Evolutionary conservation across 2,888 invertebrate genomes (phyloP).

Genomic region (Strigamia maritima): DNA sequence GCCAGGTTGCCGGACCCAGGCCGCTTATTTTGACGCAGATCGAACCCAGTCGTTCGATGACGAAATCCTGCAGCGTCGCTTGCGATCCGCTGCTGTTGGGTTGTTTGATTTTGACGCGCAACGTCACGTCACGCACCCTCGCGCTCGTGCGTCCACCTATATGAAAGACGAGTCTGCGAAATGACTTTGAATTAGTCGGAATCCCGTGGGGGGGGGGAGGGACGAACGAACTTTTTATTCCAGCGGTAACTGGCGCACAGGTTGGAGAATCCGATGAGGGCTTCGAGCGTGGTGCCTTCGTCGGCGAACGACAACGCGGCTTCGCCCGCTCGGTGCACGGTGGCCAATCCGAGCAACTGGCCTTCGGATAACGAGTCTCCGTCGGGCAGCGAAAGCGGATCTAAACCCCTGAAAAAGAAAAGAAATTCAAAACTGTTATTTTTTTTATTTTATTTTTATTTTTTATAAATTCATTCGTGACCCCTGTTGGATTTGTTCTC

Average conservation of each 20-base stretch:
- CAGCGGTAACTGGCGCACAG: constrained; percentile 41
- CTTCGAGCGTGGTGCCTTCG: constrained; percentile 42
- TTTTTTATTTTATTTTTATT: neutral
- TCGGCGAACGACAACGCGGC: constrained; percentile 40
- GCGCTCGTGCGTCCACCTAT: constrained; percentile 41
- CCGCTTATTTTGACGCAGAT: constrained; percentile 41
- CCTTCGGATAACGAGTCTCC: constrained; percentile 41
- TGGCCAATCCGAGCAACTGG: constrained; percentile 41
- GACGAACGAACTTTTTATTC: constrained; percentile 39
- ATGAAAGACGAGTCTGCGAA: neutral
- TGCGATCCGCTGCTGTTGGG: constrained; percentile 41
- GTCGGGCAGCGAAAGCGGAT: constrained; percentile 41
- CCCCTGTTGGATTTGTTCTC: constrained; percentile 42
- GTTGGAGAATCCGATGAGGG: constrained; percentile 41
- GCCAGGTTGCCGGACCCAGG: constrained; percentile 42
- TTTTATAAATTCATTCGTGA: neutral
- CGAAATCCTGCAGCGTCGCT: constrained; percentile 41
- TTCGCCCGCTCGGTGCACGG: constrained; percentile 42
- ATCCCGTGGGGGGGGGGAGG: too few relatives aligned
- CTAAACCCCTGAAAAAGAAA: constrained; percentile 39
- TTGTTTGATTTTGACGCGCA: constrained; percentile 41
- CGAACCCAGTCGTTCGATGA: constrained; percentile 41
- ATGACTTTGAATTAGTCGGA: too few relatives aligned
- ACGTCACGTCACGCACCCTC: constrained; percentile 40
- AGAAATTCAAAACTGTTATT: neutral